Percentiles rank a stretch among this genome's conserved stretches.
phyloP scores from a whole-genome alignment of 2,113 vertebrate genomes.

The Crotalus horridus region DNA sequence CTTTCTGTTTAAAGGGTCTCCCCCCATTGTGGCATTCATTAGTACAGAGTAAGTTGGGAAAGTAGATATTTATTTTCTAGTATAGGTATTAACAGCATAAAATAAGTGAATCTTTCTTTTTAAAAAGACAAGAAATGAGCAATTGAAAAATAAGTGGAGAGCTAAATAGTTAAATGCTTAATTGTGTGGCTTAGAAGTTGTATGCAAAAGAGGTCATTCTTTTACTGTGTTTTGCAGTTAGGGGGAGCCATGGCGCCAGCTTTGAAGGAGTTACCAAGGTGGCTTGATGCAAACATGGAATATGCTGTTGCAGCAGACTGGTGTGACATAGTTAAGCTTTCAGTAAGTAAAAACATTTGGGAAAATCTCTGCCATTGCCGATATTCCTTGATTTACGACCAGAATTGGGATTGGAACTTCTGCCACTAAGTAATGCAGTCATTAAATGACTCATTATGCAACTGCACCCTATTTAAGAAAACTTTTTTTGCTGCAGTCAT shows the following conservation, averaged over 20 bases:
- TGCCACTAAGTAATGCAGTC: not conserved
- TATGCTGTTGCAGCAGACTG: slow-evolving; percentile 88
- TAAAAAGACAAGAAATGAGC: not conserved
- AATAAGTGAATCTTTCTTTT: not conserved
- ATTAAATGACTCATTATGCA: not conserved
- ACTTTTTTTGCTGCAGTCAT: not conserved
- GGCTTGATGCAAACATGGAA: slow-evolving; percentile 88
- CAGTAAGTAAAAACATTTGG: slow-evolving; percentile 77
- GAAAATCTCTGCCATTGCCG: slow-evolving; percentile 56
- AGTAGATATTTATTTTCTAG: not conserved
- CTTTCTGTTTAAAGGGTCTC: not conserved
- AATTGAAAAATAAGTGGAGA: not conserved
- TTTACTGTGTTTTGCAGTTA: slow-evolving; percentile 73
- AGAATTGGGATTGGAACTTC: not conserved
- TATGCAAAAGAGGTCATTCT: slow-evolving; percentile 59
- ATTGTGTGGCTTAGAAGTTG: slow-evolving; percentile 48
- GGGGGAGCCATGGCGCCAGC: slow-evolving; percentile 88
- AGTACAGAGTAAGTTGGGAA: not conserved
- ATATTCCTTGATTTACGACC: not conserved
- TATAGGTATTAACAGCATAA: not conserved
- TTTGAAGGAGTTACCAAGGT: slow-evolving; percentile 87
- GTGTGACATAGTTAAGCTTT: slow-evolving; percentile 89
- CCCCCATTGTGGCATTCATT: not conserved
- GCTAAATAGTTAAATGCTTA: slow-evolving; percentile 9
- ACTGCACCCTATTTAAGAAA: not conserved